phyloP scores from a whole-genome alignment of 1,140 invertebrate species.

The Frieseomelitta varia region DNA sequence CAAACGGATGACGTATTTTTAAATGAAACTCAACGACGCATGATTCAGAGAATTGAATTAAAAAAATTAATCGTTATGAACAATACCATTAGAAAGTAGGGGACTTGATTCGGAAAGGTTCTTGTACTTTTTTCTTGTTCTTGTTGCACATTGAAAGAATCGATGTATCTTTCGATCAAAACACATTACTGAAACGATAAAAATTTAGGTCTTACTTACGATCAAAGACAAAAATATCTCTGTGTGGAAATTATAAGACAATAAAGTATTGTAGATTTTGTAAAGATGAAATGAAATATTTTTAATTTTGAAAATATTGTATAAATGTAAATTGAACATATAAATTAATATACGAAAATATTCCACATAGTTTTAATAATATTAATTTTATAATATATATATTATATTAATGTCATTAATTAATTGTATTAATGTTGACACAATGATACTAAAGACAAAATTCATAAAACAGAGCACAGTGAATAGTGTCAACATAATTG shows the following conservation, averaged over 20 bases:
- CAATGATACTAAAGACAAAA: too few relatives aligned
- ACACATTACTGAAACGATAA: conserved; percentile 77
- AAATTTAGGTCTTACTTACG: not conserved
- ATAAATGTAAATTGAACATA: too few relatives aligned
- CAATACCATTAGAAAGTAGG: conserved; percentile 69
- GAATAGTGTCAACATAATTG: too few relatives aligned
- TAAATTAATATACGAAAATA: too few relatives aligned
- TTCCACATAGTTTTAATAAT: too few relatives aligned
- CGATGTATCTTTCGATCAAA: conserved; percentile 76
- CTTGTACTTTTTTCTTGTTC: conserved; percentile 69
- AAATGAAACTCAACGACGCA: conserved; percentile 24
- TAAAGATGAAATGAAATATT: not conserved
- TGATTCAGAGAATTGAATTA: not conserved
- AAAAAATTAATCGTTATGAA: not conserved
- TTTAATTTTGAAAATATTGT: too few relatives aligned
- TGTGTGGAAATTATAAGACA: not conserved
- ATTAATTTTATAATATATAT: too few relatives aligned
- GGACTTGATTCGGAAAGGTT: conserved; percentile 76
- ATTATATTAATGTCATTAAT: too few relatives aligned
- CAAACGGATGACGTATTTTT: not conserved
- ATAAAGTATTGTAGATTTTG: not conserved
- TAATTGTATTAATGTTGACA: too few relatives aligned
- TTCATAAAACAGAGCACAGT: too few relatives aligned
- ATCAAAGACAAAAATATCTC: not conserved
- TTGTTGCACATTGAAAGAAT: conserved; percentile 65